These are phyloP conservation scores for Myotis davidii DNA, from an alignment of 2,113 vertebrate species.

Conservation along the genomic window DNA sequence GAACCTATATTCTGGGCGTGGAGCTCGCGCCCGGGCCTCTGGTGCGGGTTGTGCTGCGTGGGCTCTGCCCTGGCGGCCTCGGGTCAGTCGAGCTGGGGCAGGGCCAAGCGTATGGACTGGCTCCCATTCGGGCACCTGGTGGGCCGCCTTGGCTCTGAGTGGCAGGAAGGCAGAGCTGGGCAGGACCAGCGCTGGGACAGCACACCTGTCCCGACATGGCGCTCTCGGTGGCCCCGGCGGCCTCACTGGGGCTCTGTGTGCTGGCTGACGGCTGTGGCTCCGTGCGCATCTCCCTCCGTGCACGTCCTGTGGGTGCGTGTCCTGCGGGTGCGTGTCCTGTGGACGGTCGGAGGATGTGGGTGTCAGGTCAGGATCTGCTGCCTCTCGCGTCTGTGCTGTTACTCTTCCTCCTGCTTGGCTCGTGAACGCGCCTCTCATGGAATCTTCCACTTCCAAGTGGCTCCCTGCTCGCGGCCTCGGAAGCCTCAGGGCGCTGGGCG, in stretches of 20 bases:
- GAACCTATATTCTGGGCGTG: neutral
- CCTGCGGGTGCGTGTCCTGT: fast-evolving
- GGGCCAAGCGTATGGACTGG: neutral
- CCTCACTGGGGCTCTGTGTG: neutral
- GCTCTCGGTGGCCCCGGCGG: neutral
- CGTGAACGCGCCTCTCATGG: no score
- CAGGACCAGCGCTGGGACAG: neutral
- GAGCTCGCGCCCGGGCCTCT: fast-evolving
- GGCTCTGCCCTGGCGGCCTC: neutral
- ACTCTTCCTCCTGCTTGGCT: no score
- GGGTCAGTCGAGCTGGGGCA: neutral
- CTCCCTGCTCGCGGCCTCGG: no score
- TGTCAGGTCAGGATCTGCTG: neutral
- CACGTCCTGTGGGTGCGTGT: no score
- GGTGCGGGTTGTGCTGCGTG: neutral
- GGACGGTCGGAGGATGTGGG: neutral
- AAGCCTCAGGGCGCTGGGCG: no score
- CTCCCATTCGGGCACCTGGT: fast-evolving
- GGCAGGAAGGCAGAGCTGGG: neutral
- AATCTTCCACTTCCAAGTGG: no score
- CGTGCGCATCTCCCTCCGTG: fast-evolving
- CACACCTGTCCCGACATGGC: fast-evolving
- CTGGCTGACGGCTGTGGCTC: neutral
- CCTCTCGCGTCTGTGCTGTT: fast-evolving
- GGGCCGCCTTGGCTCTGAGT: neutral